A percentile compares a stretch with the other conserved stretches of the same genome.
phyloP scores from a whole-genome alignment of 2,888 invertebrate genomes.

The Bugulina stolonifera region DNA sequence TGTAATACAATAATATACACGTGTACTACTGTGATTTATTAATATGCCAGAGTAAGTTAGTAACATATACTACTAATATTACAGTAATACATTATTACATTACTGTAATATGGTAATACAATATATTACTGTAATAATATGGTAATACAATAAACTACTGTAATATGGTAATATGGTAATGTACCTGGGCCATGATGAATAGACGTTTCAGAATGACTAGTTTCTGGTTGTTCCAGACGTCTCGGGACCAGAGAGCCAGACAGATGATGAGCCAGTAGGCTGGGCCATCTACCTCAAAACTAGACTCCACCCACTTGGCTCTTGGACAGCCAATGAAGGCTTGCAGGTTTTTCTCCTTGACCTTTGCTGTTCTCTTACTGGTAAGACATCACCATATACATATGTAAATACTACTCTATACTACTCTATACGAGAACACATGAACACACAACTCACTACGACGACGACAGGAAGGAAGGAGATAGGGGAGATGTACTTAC shows the following conservation, averaged over 20 bases:
- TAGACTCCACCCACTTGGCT: conserved; percentile 64
- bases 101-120: background rate
- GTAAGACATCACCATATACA: too few species aligned
- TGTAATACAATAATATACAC: background rate
- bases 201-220: conserved; percentile 70
- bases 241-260: conserved; percentile 70
- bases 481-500: conserved; percentile 39
- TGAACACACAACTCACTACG: too few species aligned
- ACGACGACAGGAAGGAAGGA: too few species aligned
- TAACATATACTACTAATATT: background rate
- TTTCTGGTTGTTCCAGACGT: conserved; percentile 68
- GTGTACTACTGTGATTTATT: background rate
- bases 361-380: conserved; percentile 5
- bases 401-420: too few species aligned
- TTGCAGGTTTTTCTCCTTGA: conserved; percentile 65
- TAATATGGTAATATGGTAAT: conserved; percentile 27
- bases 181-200: conserved; percentile 69
- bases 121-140: background rate
- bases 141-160: background rate
- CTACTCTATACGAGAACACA: too few species aligned
- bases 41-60: background rate
- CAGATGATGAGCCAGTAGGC: conserved; percentile 80
- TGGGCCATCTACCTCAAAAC: conserved; percentile 85
- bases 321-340: conserved; percentile 64
- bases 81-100: conserved; percentile 15